Base-by-base conservation (phyloP, 2,888 invertebrate species). In the Rhagophthalmus giganteus region DNA sequence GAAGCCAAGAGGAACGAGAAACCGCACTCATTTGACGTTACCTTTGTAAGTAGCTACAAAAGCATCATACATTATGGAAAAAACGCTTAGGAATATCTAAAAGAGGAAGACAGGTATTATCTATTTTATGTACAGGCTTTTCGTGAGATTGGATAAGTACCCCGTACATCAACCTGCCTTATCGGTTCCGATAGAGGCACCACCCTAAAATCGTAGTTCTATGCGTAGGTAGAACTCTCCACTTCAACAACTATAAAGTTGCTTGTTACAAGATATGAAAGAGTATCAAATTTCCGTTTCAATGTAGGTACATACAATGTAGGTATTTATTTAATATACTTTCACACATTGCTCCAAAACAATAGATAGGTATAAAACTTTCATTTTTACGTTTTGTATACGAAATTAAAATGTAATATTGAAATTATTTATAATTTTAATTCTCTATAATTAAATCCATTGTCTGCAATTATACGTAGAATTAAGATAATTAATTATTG, bases 101-200 rank as follows among this genome's bases (percentile, higher is more conserved):
- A 16, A 34, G 14, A 41, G 46, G 42, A 46, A 34, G 54, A 47
- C 58, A 57, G 54, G 60, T 58, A 61, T 61, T 60, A 61, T 61
- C 58, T 55, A 60, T 57, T 60, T 62, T 62, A 62, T 60, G 58
- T 59, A 58, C 55, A 48, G 46, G 53, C 51, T 52, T 55, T 52
- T 47, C 50, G 47, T 38, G 37, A 48, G 51, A 58, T 58, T 54
- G 53, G 61, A 54, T 59, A 57, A 62, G 58, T 53, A 56, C 54
- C 57, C 55, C 52, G 56, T 55, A 56, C 55, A 59, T 61, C 59
- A 61, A 59, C 53, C 33, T 51, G 54, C 41, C 59, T 59, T 61
- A 61, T 61, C 61, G 37, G 25, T 34, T 25, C 38, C 25, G 52
- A 45, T 51, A 45, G 45, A 14, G 28, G 15, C 44, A 35, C 42